These are phyloP conservation scores for Oreochromis tanganicae DNA, from an alignment of 2,113 vertebrate genomes.

Conservation along the genomic window DNA sequence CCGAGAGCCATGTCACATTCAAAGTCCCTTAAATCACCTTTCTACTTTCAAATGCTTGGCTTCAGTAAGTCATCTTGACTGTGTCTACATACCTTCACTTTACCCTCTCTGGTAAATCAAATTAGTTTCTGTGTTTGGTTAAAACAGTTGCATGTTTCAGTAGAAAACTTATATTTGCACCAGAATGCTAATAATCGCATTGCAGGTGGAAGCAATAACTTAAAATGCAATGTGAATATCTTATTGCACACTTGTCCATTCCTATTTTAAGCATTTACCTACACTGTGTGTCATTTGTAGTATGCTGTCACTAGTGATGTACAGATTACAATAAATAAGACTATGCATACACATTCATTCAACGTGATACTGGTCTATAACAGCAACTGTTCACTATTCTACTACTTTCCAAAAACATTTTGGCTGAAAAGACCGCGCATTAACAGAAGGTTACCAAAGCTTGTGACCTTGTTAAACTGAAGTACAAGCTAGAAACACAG, in stretches of 20 bases:
- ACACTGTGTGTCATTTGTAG: background rate
- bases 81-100: background rate
- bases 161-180: background rate
- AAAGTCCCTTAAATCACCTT: background rate
- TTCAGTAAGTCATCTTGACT: background rate
- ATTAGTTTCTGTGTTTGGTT: background rate
- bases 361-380: background rate
- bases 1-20: background rate
- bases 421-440: background rate
- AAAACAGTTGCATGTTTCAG: background rate
- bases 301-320: background rate
- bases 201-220: background rate
- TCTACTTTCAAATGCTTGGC: background rate
- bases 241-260: background rate
- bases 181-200: background rate
- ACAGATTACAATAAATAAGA: background rate
- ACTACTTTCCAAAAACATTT: background rate
- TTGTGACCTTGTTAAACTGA: slow-evolving; percentile 47
- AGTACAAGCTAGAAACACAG: slow-evolving; percentile 45
- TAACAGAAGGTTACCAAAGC: slow-evolving; percentile 31
- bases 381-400: background rate
- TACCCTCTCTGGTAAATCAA: background rate
- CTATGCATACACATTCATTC: background rate
- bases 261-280: background rate
- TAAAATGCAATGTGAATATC: background rate